Evolutionary conservation across 2,797 vertebrate genomes (phyloP), one percentile per base, ranked within the genome.

Genomic region (Oophaga sylvatica): DNA sequence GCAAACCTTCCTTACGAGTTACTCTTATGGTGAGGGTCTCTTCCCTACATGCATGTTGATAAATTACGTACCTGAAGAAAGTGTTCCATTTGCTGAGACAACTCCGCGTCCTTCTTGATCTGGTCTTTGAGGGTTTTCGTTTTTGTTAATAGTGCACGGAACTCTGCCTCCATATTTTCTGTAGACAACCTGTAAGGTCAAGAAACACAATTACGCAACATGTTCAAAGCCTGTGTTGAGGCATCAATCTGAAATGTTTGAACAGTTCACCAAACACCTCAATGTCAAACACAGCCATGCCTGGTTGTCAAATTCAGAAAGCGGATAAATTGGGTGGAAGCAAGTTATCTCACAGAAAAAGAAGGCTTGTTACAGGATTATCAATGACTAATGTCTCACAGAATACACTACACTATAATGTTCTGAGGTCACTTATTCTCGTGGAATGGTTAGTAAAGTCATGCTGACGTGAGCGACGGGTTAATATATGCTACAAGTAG

Each of bases 111-210:
- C 83, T 92, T 94, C 87, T 93, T 96, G 90, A 99, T 93, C 90
- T 97, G 97, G 87, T 97, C 96, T 93, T 97, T 96, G 88, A 99
- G 93, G 57, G 96, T 95, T 92, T 92, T 96, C 67, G 96, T 97
- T 90, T 97, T 96, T 79, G 94, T 93, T 67, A 95, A 96, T 12
- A 99, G 93, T 0, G 96, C 97, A 63, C 96, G 95, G 77, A 97
- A 96, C 89, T 99, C 98, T 77, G 93, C 87, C 89, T 99, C 98
- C 0, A 97, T 94, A 93, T 94, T 98, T 91, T 99, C 98, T 92
- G 97, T 94, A 48, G 98, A 99, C 90, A 99, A 95, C 92, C 98
- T 99, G 87, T 56, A 92, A 90, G 90, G 88, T 78, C 90, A 7
- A 5, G 81, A 20, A 84, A 75, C 84, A 82, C 80, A 82, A 56